A percentile compares a stretch with the other conserved stretches of the same genome.
Evolutionary conservation across 2,113 vertebrate genomes (phyloP).

Genomic region (Bos javanicus): DNA sequence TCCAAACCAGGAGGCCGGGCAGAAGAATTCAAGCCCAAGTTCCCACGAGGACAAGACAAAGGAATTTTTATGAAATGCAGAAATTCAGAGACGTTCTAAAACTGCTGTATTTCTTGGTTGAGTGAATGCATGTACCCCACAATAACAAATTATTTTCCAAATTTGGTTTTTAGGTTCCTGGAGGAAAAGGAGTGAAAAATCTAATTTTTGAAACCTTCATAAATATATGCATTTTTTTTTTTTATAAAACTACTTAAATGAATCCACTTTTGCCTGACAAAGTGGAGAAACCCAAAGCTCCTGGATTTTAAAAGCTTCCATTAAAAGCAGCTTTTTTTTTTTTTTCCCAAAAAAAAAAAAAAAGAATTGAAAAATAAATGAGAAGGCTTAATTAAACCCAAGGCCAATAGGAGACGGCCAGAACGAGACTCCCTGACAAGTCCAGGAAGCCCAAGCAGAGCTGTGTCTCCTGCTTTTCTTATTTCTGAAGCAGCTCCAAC

Average conservation of each 20-base stretch:
- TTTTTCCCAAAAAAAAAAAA: background rate
- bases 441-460: background rate
- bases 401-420: background rate
- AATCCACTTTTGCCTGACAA: conserved; percentile 42
- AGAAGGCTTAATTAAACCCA: conserved; percentile 33
- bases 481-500: background rate
- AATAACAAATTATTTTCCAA: background rate
- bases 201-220: conserved; percentile 47
- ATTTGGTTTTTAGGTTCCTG: background rate
- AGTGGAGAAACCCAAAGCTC: conserved; percentile 30
- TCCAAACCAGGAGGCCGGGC: background rate
- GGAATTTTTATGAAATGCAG: background rate
- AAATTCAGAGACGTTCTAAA: background rate
- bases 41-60: background rate
- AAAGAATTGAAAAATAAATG: conserved; percentile 63
- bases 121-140: background rate
- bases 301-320: conserved; percentile 59
- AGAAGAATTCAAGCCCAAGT: background rate
- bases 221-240: conserved; percentile 23
- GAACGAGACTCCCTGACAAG: background rate
- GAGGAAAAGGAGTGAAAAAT: background rate
- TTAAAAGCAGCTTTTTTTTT: conserved; percentile 52
- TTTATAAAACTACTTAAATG: conserved; percentile 49
- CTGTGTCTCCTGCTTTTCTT: background rate
- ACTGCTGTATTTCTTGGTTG: background rate